A percentile compares a stretch with the other conserved stretches of the same genome.
Evolutionary conservation across 1,140 invertebrate genomes (phyloP).

Genomic region (Aradophagus sp.): DNA sequence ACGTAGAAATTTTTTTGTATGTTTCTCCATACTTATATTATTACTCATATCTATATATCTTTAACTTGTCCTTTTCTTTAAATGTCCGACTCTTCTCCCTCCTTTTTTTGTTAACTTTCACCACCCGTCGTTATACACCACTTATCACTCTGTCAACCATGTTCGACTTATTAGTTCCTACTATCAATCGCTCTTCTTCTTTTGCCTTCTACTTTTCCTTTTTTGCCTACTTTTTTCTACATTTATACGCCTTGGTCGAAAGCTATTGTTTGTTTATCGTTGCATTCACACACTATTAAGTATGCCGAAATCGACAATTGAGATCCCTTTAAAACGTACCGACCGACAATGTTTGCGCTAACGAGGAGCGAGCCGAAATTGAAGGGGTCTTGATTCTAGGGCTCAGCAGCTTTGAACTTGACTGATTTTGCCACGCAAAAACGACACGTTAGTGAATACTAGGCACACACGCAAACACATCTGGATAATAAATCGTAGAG

Average conservation of each 20-base stretch:
- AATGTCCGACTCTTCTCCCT: too few relatives aligned
- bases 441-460: conserved; percentile 11
- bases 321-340: conserved; percentile 43
- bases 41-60: conserved; percentile 44
- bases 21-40: conserved; percentile 62
- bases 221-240: conserved; percentile 19
- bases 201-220: too few relatives aligned
- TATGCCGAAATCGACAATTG: conserved; percentile 43
- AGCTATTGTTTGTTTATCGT: conserved; percentile 58
- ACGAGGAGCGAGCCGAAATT: conserved; percentile 13
- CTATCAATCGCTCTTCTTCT: too few relatives aligned
- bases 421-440: conserved; percentile 25
- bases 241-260: conserved; percentile 42
- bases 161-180: conserved; percentile 40
- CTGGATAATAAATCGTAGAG: neutral
- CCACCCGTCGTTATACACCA: conserved; percentile 46
- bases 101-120: conserved; percentile 45
- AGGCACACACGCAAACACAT: neutral
- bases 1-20: conserved; percentile 76
- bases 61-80: conserved; percentile 40
- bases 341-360: conserved; percentile 9
- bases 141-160: conserved; percentile 38
- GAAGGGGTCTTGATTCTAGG: conserved; percentile 42
- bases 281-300: conserved; percentile 48
- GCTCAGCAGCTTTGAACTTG: conserved; percentile 27